phyloP scores from a whole-genome alignment of 2,113 vertebrate species.

The Solenodon paradoxus region DNA sequence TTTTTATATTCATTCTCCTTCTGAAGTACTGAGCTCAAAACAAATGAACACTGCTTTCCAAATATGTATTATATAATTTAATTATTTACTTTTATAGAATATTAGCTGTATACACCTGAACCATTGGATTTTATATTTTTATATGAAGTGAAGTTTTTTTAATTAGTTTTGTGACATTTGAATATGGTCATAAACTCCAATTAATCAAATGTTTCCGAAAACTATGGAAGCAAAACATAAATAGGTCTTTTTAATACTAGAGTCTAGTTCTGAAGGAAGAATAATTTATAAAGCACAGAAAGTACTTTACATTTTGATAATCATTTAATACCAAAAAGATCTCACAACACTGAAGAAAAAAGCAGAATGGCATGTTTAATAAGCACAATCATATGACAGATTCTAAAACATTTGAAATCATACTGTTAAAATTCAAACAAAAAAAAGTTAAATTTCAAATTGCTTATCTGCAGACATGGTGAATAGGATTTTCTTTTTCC shows the following conservation, averaged over 20 bases:
- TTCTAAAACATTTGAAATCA: background rate
- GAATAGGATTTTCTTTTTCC: background rate
- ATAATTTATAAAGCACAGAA: background rate
- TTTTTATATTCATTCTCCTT: background rate
- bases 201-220: slow-evolving; percentile 21
- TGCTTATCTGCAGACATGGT: no score
- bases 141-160: background rate
- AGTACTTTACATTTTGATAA: slow-evolving; percentile 19
- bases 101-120: background rate
- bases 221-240: background rate
- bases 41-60: background rate
- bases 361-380: background rate
- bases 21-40: background rate
- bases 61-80: background rate
- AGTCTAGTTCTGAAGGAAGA: background rate
- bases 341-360: background rate
- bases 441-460: no score
- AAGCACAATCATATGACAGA: background rate
- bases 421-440: background rate
- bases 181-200: background rate
- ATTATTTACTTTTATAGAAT: background rate
- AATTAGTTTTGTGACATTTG: background rate
- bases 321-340: background rate
- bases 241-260: background rate
- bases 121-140: background rate